These are phyloP conservation scores for Abrostola tripartita DNA, from an alignment of 2,888 invertebrate genomes.

Conservation along the genomic window DNA sequence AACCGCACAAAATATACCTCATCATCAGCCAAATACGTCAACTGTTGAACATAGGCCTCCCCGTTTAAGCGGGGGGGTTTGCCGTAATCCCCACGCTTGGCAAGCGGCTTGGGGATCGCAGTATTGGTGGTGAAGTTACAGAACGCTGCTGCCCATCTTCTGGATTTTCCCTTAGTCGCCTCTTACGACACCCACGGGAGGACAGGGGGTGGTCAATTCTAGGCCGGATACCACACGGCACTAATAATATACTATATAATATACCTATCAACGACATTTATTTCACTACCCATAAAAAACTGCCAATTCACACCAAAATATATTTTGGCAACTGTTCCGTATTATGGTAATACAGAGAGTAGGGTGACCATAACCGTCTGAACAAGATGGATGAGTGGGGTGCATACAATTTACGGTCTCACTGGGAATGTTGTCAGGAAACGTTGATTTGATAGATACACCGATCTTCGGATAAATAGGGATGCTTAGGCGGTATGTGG, in stretches of 20 bases:
- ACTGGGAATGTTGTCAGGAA: slow-evolving; percentile 53
- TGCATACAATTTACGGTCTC: slow-evolving; percentile 60
- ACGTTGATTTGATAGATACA: slow-evolving; percentile 67
- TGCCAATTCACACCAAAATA: slow-evolving; percentile 39
- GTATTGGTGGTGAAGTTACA: too few species aligned
- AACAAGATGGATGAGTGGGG: slow-evolving; percentile 61
- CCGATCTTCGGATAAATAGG: slow-evolving; percentile 52
- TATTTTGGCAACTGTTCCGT: slow-evolving; percentile 31
- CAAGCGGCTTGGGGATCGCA: too few species aligned
- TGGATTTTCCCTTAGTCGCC: too few species aligned
- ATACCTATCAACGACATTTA: slow-evolving; percentile 7
- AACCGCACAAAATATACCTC: neutral
- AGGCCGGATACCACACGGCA: too few species aligned
- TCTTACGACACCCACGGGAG: too few species aligned
- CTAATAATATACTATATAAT: too few species aligned
- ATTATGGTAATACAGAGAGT: slow-evolving; percentile 49
- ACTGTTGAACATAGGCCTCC: too few species aligned
- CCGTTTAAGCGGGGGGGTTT: too few species aligned
- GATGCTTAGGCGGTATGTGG: slow-evolving; percentile 29
- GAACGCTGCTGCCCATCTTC: too few species aligned
- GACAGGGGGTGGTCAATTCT: too few species aligned
- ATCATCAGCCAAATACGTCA: too few species aligned
- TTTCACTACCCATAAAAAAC: slow-evolving; percentile 34
- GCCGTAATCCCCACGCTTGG: too few species aligned
- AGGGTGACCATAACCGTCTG: slow-evolving; percentile 49